These are phyloP conservation scores for Chitala chitala DNA, from an alignment of 2,113 vertebrate species.

Conservation along the genomic window DNA sequence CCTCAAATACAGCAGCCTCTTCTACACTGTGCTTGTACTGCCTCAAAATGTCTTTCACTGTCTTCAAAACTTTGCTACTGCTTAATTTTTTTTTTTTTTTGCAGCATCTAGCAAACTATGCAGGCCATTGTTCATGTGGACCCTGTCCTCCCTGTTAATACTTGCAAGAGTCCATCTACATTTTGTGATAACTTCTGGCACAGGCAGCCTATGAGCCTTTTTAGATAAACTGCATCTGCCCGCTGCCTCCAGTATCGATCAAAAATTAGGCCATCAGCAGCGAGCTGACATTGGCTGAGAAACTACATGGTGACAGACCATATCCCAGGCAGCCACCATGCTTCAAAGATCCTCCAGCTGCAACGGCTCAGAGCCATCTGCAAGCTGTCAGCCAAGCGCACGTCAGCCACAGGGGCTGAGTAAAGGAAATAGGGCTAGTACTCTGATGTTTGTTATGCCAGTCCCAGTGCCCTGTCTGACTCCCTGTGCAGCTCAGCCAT, in stretches of 20 bases:
- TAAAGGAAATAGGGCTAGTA: not conserved
- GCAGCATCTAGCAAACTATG: not conserved
- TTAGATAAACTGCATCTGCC: not conserved
- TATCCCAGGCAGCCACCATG: not conserved
- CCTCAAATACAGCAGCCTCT: no score
- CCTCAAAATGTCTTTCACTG: not conserved
- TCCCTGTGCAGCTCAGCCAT: no score
- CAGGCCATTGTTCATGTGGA: no score
- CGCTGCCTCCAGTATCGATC: constrained; percentile 9
- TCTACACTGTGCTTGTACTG: not conserved
- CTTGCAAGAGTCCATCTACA: not conserved
- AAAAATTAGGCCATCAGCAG: not conserved
- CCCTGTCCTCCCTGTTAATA: not conserved
- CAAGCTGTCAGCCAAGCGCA: not conserved
- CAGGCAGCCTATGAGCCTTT: not conserved
- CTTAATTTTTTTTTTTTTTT: not conserved
- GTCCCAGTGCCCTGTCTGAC: no score
- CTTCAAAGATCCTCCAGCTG: not conserved
- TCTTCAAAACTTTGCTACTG: not conserved
- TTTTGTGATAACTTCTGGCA: not conserved
- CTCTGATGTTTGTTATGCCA: no score
- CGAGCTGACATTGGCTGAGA: not conserved
- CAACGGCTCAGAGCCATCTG: not conserved
- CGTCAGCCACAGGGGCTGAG: not conserved
- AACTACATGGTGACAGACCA: not conserved